Evolutionary conservation across 2,113 vertebrate genomes (phyloP).

Genomic region (Pterocles orientalis): DNA sequence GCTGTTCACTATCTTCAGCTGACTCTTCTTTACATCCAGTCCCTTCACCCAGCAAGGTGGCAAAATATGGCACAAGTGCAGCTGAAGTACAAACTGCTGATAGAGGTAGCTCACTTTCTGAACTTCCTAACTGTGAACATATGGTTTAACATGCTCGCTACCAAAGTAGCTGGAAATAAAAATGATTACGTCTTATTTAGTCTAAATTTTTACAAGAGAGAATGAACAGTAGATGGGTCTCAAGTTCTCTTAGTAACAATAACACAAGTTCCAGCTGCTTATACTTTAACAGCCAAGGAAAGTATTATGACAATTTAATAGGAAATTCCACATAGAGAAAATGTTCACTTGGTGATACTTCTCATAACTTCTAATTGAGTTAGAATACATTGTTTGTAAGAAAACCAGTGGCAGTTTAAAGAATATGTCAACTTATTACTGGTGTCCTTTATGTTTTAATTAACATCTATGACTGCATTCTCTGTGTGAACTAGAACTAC

Average conservation of each 20-base stretch:
- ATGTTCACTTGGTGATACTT: not conserved
- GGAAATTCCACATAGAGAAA: not conserved
- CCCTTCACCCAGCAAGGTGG: not conserved
- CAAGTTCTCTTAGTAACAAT: not conserved
- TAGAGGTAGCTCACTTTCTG: not conserved
- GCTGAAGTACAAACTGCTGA: not conserved
- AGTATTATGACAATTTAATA: not conserved
- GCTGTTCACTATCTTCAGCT: not conserved
- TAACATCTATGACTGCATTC: not conserved
- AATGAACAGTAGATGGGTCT: not conserved
- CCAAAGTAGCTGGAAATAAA: not conserved
- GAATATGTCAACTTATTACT: not conserved
- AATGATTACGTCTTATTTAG: not conserved
- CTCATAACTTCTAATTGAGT: not conserved
- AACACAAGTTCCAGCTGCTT: not conserved
- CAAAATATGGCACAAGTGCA: not conserved
- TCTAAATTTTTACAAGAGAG: not conserved
- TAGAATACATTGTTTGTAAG: not conserved
- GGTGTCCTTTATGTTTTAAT: not conserved
- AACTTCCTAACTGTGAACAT: not conserved
- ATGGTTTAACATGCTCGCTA: not conserved
- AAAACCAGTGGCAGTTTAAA: not conserved
- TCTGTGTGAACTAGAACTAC: not conserved
- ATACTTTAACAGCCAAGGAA: not conserved
- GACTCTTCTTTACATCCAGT: not conserved